Conservation (phyloP, 2,113 vertebrate species). For the Pipra filicauda region DNA sequence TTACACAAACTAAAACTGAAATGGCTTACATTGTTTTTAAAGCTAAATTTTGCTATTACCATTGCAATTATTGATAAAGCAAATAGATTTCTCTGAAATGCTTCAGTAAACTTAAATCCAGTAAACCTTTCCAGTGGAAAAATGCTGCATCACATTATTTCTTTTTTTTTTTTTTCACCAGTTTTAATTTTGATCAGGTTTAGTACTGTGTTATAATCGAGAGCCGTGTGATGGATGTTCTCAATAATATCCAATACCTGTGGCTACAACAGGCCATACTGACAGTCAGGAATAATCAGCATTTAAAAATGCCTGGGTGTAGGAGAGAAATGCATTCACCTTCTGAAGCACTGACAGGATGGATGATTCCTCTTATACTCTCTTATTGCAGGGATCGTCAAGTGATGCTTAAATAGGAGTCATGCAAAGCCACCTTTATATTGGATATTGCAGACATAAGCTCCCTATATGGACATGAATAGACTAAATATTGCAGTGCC, state of each 20-base stretch:
- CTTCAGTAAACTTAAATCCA: not conserved
- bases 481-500: slow-evolving; percentile 13
- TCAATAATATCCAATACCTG: slow-evolving; percentile 9
- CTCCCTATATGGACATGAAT: not conserved
- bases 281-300: slow-evolving; percentile 20
- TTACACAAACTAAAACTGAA: not conserved
- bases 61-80: not conserved
- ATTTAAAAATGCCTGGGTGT: not conserved
- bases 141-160: not conserved
- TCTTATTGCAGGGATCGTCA: not conserved
- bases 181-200: not conserved
- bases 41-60: not conserved
- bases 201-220: not conserved
- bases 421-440: not conserved
- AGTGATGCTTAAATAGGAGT: not conserved
- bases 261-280: not conserved
- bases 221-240: slow-evolving; percentile 16
- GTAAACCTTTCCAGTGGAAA: not conserved
- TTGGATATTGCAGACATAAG: slow-evolving; percentile 6
- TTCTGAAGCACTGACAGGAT: not conserved
- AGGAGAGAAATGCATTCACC: not conserved
- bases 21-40: not conserved
- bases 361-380: not conserved
- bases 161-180: not conserved
- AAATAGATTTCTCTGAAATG: not conserved